Conservation (phyloP, 2,797 vertebrate genomes). For the Coregonus sp. region DNA sequence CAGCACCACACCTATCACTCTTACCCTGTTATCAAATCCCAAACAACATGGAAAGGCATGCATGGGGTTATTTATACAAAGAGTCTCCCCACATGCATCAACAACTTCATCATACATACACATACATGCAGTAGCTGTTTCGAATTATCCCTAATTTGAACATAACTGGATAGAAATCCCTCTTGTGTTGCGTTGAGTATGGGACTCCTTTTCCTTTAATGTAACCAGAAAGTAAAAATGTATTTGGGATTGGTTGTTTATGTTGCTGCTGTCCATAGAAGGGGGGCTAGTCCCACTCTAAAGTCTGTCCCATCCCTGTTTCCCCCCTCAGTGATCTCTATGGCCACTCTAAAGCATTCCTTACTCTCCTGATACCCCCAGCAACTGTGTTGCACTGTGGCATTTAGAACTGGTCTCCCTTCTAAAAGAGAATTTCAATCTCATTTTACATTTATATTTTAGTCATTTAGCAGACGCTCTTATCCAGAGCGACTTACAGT, state of each 20-base stretch:
- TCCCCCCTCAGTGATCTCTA: not conserved
- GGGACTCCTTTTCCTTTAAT: too few relatives aligned
- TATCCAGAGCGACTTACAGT: too few relatives aligned
- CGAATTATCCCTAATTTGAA: too few relatives aligned
- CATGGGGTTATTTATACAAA: constrained; percentile 6
- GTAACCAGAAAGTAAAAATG: too few relatives aligned
- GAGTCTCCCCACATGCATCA: not conserved
- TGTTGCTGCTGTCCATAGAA: not conserved
- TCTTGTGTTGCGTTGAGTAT: too few relatives aligned
- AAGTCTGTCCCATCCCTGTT: too few relatives aligned
- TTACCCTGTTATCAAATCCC: constrained; percentile 13
- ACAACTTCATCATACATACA: not conserved
- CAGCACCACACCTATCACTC: not conserved
- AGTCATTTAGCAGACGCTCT: too few relatives aligned
- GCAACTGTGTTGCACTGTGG: not conserved
- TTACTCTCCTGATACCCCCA: not conserved
- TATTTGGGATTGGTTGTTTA: too few relatives aligned
- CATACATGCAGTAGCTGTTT: not conserved
- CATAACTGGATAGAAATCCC: too few relatives aligned
- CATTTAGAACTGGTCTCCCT: not conserved
- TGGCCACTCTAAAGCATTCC: not conserved
- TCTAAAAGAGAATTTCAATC: not conserved
- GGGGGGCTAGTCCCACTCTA: not conserved
- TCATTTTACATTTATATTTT: too few relatives aligned
- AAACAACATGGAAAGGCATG: constrained; percentile 2